Evolutionary conservation across 2,113 vertebrate species (phyloP).

Genomic region (Cnemophilus loriae): DNA sequence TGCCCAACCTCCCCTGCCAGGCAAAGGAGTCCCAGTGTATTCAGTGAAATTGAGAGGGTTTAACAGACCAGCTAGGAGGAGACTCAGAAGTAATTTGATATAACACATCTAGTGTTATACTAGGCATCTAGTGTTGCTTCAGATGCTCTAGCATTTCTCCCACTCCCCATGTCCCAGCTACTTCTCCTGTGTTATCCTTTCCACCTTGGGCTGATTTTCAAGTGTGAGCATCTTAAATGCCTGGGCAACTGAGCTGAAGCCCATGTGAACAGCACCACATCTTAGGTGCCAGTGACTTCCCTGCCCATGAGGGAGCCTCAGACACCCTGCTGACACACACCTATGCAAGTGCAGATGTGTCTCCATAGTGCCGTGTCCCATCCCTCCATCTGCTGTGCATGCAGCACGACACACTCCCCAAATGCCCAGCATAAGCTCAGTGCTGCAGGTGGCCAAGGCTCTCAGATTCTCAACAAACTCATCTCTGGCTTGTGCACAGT

Average conservation of each 20-base stretch:
- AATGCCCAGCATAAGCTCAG: neutral
- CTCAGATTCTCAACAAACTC: neutral
- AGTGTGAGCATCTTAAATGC: neutral
- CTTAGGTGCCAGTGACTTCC: neutral
- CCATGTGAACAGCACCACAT: neutral
- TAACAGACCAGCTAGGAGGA: neutral
- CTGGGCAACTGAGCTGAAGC: neutral
- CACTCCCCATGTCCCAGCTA: neutral
- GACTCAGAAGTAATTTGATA: neutral
- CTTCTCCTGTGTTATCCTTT: neutral
- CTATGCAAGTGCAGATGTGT: neutral
- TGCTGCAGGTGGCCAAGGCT: neutral
- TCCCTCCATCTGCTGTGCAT: neutral
- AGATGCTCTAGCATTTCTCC: neutral
- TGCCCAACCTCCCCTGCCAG: neutral
- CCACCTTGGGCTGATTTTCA: neutral
- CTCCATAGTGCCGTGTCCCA: neutral
- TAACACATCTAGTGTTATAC: neutral
- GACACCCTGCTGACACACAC: neutral
- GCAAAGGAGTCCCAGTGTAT: neutral
- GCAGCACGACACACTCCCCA: neutral
- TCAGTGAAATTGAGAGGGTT: neutral
- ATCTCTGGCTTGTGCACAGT: neutral
- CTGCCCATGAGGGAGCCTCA: neutral
- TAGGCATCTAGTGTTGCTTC: neutral